A percentile compares a stretch with the other conserved stretches of the same genome.
Evolutionary conservation across 2,113 vertebrate genomes (phyloP).

Genomic region (Marmota monax): DNA sequence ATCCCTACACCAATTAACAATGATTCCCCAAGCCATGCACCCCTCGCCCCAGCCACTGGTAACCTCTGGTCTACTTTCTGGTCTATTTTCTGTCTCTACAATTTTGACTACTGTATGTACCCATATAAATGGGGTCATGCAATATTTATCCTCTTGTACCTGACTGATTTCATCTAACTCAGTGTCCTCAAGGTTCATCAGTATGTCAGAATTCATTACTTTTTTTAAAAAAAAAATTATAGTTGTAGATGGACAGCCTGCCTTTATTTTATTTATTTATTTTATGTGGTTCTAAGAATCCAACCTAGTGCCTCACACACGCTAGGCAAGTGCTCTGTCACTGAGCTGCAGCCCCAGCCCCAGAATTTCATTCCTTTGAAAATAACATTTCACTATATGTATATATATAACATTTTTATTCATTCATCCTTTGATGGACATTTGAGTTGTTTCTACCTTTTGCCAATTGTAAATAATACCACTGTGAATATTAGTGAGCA

Average conservation of each 20-base stretch:
- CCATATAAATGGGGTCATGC: neutral
- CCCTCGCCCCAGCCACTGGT: neutral
- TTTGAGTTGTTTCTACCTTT: neutral
- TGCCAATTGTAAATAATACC: neutral
- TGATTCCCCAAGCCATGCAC: neutral
- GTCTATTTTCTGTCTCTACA: neutral
- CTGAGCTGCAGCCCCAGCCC: no score
- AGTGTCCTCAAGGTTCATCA: neutral
- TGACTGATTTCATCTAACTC: neutral
- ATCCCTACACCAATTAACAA: neutral
- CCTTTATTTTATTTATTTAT: no score
- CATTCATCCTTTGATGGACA: neutral
- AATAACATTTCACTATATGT: neutral
- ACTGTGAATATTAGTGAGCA: neutral
- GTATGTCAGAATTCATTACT: neutral
- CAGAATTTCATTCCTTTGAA: neutral
- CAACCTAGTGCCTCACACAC: no score
- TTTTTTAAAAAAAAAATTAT: no score
- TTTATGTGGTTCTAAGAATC: no score
- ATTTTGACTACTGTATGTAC: neutral
- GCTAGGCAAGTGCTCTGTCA: no score
- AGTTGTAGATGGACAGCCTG: no score
- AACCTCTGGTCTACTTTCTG: neutral
- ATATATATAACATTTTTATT: neutral
- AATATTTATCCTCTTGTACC: neutral